These are phyloP conservation scores for Lobophora halterata DNA, from an alignment of 2,888 invertebrate species.

Conservation along the genomic window DNA sequence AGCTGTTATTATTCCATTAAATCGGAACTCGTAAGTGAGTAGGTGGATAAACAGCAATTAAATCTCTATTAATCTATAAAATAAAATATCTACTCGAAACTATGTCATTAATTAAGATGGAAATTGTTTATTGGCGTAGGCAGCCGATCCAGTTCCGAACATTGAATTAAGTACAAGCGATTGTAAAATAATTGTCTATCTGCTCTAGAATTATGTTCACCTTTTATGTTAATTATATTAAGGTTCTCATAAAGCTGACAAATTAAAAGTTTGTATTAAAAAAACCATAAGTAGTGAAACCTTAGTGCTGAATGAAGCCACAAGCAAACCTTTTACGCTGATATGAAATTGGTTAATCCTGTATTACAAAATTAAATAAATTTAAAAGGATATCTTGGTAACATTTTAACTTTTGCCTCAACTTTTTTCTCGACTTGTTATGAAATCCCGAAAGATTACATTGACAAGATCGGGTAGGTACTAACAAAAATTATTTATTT, in stretches of 20 bases:
- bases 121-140: constrained; percentile 57
- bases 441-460: constrained; percentile 13
- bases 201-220: constrained; percentile 39
- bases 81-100: constrained; percentile 37
- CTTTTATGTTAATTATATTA: constrained; percentile 37
- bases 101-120: constrained; percentile 58
- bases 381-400: too few species aligned
- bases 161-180: constrained; percentile 45
- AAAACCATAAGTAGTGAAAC: constrained; percentile 10
- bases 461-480: constrained; percentile 26
- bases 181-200: constrained; percentile 46
- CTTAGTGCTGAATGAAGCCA: too few species aligned
- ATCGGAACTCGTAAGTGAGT: constrained; percentile 22
- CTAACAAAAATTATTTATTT: constrained; percentile 31
- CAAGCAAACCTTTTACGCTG: too few species aligned
- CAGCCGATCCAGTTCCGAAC: constrained; percentile 52
- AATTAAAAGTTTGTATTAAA: constrained; percentile 3
- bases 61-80: constrained; percentile 28
- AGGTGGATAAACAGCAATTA: constrained; percentile 29
- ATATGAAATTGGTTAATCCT: too few species aligned
- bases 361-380: too few species aligned
- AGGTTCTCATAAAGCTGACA: too few species aligned
- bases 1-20: too few species aligned
- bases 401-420: not conserved
- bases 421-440: constrained; percentile 2